Evolutionary conservation across 2,797 vertebrate species (phyloP), one percentile per base, ranked within the genome.

Genomic region (Lutjanus argentimaculatus): DNA sequence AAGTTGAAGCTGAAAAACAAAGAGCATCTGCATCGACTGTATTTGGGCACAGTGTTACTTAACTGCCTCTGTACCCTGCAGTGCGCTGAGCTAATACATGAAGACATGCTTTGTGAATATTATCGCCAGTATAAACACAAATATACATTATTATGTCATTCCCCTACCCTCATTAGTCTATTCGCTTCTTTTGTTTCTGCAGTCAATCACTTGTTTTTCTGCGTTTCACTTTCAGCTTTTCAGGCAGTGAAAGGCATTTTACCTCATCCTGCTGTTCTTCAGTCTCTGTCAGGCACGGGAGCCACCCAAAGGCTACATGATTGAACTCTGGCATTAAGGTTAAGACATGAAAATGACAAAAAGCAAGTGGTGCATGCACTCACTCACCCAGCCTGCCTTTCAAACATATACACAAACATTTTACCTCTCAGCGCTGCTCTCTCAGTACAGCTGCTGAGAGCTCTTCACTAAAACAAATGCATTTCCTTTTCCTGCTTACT

Each of bases 391-490:
- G 57, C 12, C 66, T 75, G 53, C 56, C 53, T 61, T 43, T 75
- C 48, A 56, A 80, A 80, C 42, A 15, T 70, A 62, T 14, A 69
- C 61, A 82, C 67, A 73, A 77, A 77, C 49, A 56, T 68, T 77
- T 80, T 51, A 59, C 19, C 74, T 71, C 70, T 63, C 55, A 52
- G 42, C 1, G 2, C 58, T 68, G 61, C 64, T 56, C 68, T 74
- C 62, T 66, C 17, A 82, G 72, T 51, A 74, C 79, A 76, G 70
- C 80, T 67, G 63, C 79, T 67, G 51, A 83, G 66, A 87, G 79
- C 79, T 75, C 46, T 55, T 82, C 42, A 68, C 14, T 43, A 75
- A 85, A 89, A 89, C 79, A 88, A 76, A 77, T 79, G 73, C 58
- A 77, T 76, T 77, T 79, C 61, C 80, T 77, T 76, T 69, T 75